Evolutionary conservation across 2,113 vertebrate genomes (phyloP), one percentile per base, ranked within the genome.

Genomic region (Varanus komodoensis): DNA sequence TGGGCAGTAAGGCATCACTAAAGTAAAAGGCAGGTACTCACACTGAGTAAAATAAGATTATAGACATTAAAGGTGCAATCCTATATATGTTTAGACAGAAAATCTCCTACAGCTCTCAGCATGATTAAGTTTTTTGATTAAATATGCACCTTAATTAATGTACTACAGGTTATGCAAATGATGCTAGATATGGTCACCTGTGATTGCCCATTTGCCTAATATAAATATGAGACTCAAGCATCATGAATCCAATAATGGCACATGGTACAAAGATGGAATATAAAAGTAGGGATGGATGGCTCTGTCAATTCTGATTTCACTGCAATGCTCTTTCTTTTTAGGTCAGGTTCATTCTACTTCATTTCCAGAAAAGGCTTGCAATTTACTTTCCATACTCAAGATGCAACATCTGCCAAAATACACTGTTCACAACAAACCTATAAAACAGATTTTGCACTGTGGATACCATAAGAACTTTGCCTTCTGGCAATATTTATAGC

Each of bases 381-480:
- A 81, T 93, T 94, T 93, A 90, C 86, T 92, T 91, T 90, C 93
- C 92, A 92, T 92, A 92, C 77, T 86, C 85, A 92, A 79, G 90
- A 95, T 93, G 92, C 94, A 95, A 68, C 89, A 89, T 89, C 93
- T 96, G 94, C 88, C 91, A 92, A 94, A 95, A 94, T 93, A 15
- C 71, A 95, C 92, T 93, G 92, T 94, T 95, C 94, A 94, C 86
- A 92, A 89, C 89, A 91, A 95, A 96, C 92, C 86, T 89, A 94
- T 90, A 91, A 90, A 34, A 78, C 89, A 1, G 95, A 44, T 85
- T 94, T 91, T 92, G 84, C 57, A 48, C 17, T 2, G 0, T 57
- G 87, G 92, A 88, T 94, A 92, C 92, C 93, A 95, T 84, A 87
- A 94, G 93, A 92, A 75, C 88, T 32, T 3, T 91, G 80, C 92